Percentiles rank a stretch among this genome's conserved stretches.
These are phyloP conservation scores for Dinoponera quadriceps DNA, from an alignment of 1,140 invertebrate species.

Conservation along the genomic window DNA sequence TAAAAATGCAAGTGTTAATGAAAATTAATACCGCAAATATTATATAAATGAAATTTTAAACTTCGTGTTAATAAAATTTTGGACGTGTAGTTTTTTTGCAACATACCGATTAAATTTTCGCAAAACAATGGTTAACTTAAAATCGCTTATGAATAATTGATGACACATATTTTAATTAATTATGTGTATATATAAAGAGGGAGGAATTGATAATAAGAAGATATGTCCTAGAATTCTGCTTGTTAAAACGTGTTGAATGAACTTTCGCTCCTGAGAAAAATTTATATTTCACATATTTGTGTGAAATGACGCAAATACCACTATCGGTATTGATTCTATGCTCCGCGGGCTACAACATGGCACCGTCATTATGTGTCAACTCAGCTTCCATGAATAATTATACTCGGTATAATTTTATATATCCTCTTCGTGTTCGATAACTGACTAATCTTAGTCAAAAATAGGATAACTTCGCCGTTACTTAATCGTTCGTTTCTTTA, in stretches of 20 bases:
- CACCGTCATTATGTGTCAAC: neutral
- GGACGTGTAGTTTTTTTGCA: neutral
- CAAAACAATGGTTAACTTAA: neutral
- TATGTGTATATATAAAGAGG: neutral
- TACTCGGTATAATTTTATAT: slow-evolving; percentile 5
- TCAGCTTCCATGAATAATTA: slow-evolving; percentile 1
- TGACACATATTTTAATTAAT: neutral
- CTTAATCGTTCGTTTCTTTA: slow-evolving; percentile 14
- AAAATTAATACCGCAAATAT: neutral
- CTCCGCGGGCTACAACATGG: neutral
- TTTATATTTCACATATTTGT: neutral
- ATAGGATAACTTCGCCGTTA: neutral
- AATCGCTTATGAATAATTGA: neutral
- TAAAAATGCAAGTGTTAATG: neutral
- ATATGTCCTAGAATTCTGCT: too few relatives aligned
- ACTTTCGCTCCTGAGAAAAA: too few relatives aligned
- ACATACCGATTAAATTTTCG: neutral
- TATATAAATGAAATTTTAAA: neutral
- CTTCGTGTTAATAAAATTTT: neutral
- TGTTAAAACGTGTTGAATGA: too few relatives aligned
- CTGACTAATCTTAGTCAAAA: slow-evolving; percentile 12
- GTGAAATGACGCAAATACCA: neutral
- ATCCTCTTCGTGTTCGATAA: neutral
- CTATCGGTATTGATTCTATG: neutral
- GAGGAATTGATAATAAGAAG: too few relatives aligned